Base-by-base conservation (phyloP, 1,140 invertebrate species). In the Metaphire vulgaris region DNA sequence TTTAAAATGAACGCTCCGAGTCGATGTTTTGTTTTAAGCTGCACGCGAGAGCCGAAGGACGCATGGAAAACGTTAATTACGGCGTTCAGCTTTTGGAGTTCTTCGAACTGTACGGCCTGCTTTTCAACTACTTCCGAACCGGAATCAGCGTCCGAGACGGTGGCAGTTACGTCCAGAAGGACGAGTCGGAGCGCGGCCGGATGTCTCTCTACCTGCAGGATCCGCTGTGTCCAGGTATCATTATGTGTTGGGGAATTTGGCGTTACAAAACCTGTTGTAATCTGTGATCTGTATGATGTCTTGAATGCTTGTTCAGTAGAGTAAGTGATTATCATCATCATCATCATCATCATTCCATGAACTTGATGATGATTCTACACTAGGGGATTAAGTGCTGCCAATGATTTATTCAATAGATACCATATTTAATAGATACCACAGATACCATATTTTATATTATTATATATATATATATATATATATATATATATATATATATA, bases 121-220 rank as follows among this genome's bases (percentile, higher is more conserved):
- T 96, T 84, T 99, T 99, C 86, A 98, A 99, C 87, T 88, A 98
- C 83, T 90, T 96, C 79, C 94, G 93, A 83, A 95, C 94, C 80
- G 97, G 92, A 72, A 98, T 99, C 82, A 88, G 95, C 70, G 91
- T 99, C 75, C 96, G 95, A 86, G 92, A 95, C 84, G 95, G 95
- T 66, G 96, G 96, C 71, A 90, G 91, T 76, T 98, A 98, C 86
- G 92, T 98, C 82, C 92, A 93, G 72, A 98, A 99, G 89, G 94
- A 97, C 93, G 90, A 93, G 79, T 94, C 95, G 87, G 94, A 94
- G 1, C 92, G 97, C 86, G 88, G 95, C 74, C 93, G 95, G 6
- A 96, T 94, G 69, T 87, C 98, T 79, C 87, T 99, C 33, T 98
- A 95, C 85, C 98, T 99, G 80, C 95, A 98, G 89, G 97, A 99